A percentile compares a stretch with the other conserved stretches of the same genome.
phyloP scores from a whole-genome alignment of 2,113 vertebrate species.

The Petromus typicus region DNA sequence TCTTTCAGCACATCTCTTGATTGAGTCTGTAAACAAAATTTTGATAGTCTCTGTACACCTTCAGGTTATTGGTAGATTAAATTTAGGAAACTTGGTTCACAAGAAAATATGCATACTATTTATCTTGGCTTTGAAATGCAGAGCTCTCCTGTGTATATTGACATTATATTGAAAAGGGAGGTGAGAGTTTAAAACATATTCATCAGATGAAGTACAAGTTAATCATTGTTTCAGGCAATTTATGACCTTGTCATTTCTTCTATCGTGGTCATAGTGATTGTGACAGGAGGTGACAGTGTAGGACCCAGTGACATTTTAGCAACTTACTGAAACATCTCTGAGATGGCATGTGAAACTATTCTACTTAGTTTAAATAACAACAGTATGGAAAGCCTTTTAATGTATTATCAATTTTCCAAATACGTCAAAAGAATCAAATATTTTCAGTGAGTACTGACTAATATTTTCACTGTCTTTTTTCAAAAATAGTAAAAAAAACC shows the following conservation, averaged over 20 bases:
- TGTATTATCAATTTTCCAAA: not conserved
- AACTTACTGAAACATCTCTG: not conserved
- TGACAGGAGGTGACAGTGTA: not conserved
- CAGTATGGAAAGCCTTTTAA: not conserved
- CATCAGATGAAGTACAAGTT: not conserved
- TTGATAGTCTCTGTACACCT: not conserved
- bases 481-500: not conserved
- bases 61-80: not conserved
- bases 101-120: not conserved
- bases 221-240: not conserved
- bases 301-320: not conserved
- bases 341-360: not conserved
- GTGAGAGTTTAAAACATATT: not conserved
- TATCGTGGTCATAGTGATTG: not conserved
- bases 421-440: not conserved
- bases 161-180: not conserved
- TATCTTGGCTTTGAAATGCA: not conserved
- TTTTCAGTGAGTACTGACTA: not conserved
- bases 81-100: not conserved
- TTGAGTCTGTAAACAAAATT: not conserved
- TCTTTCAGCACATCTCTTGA: not conserved
- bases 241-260: not conserved
- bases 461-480: not conserved
- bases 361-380: not conserved
- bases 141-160: not conserved